Percentiles rank a stretch among this genome's conserved stretches.
Evolutionary conservation across 2,113 vertebrate species (phyloP).

Genomic region (Ginglymostoma cirratum): DNA sequence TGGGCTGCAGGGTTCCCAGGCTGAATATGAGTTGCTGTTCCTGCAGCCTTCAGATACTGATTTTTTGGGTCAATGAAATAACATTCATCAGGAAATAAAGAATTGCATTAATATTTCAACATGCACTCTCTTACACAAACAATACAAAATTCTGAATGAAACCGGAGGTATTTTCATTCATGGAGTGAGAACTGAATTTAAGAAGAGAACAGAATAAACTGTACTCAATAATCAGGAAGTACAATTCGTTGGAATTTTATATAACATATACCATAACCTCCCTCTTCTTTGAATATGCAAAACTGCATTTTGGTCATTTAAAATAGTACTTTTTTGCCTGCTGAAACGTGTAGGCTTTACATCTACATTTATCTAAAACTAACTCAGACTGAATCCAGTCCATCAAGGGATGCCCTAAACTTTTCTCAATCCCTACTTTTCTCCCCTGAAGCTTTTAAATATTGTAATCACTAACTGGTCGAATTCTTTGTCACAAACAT

Average conservation of each 20-base stretch:
- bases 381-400: not conserved
- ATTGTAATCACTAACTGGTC: not conserved
- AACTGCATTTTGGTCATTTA: not conserved
- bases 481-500: not conserved
- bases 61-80: not conserved
- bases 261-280: not conserved
- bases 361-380: not conserved
- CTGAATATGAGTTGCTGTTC: no score
- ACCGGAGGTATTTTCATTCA: not conserved
- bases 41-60: not conserved
- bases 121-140: not conserved
- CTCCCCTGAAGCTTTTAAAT: slow-evolving; percentile 1
- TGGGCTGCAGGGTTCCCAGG: no score
- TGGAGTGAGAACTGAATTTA: not conserved
- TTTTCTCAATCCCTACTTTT: not conserved
- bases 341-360: not conserved
- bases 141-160: not conserved
- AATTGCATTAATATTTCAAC: not conserved
- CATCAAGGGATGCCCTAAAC: not conserved
- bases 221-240: not conserved
- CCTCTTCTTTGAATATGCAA: not conserved
- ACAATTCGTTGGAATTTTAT: not conserved
- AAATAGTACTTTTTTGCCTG: not conserved
- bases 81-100: not conserved
- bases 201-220: slow-evolving; percentile 1